A percentile compares a stretch with the other conserved stretches of the same genome.
phyloP scores from a whole-genome alignment of 2,888 invertebrate genomes.

The Epistrophe eligans region DNA sequence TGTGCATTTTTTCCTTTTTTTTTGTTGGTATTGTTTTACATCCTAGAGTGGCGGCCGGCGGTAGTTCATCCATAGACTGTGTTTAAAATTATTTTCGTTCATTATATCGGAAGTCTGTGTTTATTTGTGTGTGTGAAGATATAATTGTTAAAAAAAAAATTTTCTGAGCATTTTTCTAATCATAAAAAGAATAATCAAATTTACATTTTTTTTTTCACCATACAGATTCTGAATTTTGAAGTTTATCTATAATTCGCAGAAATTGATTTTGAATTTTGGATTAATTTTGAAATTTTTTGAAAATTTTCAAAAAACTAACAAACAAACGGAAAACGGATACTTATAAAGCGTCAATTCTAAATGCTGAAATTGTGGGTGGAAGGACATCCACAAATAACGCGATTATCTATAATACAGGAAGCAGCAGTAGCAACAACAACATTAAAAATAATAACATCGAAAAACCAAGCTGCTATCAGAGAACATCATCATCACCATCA shows the following conservation, averaged over 20 bases:
- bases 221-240: constrained; percentile 6
- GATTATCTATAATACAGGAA: constrained; percentile 44
- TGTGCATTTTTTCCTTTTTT: constrained; percentile 42
- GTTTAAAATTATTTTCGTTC: constrained; percentile 23
- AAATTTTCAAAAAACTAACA: constrained; percentile 18
- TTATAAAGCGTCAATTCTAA: constrained; percentile 50
- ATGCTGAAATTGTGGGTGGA: constrained; percentile 70
- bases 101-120: constrained; percentile 1
- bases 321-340: constrained; percentile 64
- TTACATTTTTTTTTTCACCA: not conserved
- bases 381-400: constrained; percentile 60
- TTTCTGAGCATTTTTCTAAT: not conserved
- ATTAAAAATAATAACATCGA: constrained; percentile 58
- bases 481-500: constrained; percentile 40
- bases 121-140: constrained; percentile 20
- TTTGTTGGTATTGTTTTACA: constrained; percentile 41
- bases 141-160: not conserved
- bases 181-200: not conserved
- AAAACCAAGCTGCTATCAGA: constrained; percentile 38
- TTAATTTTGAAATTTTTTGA: constrained; percentile 24
- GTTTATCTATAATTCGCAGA: not conserved
- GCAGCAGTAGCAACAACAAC: constrained; percentile 43
- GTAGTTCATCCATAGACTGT: constrained; percentile 38
- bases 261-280: not conserved
- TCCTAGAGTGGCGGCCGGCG: constrained; percentile 33